A percentile compares a stretch with the other conserved stretches of the same genome.
Conservation (phyloP, 2,888 invertebrate genomes). For the Neoascia interrupta region DNA sequence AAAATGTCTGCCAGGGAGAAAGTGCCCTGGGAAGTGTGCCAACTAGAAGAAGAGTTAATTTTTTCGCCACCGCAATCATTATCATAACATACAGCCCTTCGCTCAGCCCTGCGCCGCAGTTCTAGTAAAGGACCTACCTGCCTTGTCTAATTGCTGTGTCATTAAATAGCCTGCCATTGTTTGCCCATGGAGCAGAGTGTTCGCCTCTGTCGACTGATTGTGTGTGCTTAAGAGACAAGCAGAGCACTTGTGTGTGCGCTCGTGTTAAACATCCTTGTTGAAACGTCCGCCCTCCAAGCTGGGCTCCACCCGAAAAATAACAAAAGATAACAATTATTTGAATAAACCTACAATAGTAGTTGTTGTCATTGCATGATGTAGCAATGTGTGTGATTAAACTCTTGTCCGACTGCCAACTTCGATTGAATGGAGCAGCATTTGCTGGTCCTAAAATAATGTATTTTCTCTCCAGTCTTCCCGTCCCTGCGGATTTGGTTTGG, state of each 20-base stretch:
- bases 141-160: constrained; percentile 62
- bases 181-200: constrained; percentile 44
- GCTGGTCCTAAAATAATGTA: not conserved
- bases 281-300: constrained; percentile 16
- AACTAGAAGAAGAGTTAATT: constrained; percentile 59
- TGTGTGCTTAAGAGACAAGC: constrained; percentile 52
- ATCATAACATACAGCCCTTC: constrained; percentile 54
- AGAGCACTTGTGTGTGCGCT: constrained; percentile 50
- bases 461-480: not conserved
- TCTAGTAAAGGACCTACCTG: constrained; percentile 43
- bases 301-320: constrained; percentile 8
- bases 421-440: constrained; percentile 47
- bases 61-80: constrained; percentile 61
- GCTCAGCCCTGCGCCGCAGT: constrained; percentile 3
- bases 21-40: constrained; percentile 55
- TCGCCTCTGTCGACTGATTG: constrained; percentile 31
- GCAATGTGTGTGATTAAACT: constrained; percentile 53
- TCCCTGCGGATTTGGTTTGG: not conserved
- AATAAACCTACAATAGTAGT: constrained; percentile 33
- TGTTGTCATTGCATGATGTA: constrained; percentile 10
- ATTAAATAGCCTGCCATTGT: constrained; percentile 61
- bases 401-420: constrained; percentile 48
- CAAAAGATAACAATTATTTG: constrained; percentile 59
- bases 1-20: constrained; percentile 49
- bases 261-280: constrained; percentile 60